A percentile compares a stretch with the other conserved stretches of the same genome.
These are phyloP conservation scores for Xestia sexstrigata DNA, from an alignment of 2,888 invertebrate species.

Conservation along the genomic window DNA sequence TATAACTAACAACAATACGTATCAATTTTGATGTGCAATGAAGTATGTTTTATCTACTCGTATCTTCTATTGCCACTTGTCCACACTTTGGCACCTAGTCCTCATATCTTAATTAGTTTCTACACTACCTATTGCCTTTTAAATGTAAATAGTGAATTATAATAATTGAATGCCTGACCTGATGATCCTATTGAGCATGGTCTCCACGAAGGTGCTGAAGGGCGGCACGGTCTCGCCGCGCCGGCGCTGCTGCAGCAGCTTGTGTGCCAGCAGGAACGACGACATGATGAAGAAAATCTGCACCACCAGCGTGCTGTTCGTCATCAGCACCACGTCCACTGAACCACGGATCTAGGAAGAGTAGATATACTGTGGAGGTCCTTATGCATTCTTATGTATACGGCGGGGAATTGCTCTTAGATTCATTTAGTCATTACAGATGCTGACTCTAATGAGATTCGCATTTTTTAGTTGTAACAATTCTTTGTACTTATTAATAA, in stretches of 20 bases:
- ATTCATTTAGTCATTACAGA: neutral
- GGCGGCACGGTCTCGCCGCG: conserved; percentile 66
- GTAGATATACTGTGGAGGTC: neutral
- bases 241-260: conserved; percentile 79
- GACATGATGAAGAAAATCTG: conserved; percentile 88
- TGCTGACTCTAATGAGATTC: neutral
- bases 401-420: neutral
- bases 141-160: neutral
- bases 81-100: neutral
- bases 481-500: neutral
- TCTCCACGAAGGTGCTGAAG: conserved; percentile 79
- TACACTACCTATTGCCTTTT: neutral
- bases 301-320: conserved; percentile 87
- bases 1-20: too few species aligned
- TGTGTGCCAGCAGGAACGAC: conserved; percentile 86
- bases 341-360: conserved; percentile 76
- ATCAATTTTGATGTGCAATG: too few species aligned
- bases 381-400: neutral
- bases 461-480: neutral
- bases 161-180: conserved; percentile 70
- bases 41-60: too few species aligned
- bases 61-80: neutral
- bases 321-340: conserved; percentile 81
- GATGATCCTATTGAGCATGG: conserved; percentile 84
- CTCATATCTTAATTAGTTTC: neutral